Base-by-base conservation (phyloP, 2,888 invertebrate genomes). In the Exephanes ischioxanthus region DNA sequence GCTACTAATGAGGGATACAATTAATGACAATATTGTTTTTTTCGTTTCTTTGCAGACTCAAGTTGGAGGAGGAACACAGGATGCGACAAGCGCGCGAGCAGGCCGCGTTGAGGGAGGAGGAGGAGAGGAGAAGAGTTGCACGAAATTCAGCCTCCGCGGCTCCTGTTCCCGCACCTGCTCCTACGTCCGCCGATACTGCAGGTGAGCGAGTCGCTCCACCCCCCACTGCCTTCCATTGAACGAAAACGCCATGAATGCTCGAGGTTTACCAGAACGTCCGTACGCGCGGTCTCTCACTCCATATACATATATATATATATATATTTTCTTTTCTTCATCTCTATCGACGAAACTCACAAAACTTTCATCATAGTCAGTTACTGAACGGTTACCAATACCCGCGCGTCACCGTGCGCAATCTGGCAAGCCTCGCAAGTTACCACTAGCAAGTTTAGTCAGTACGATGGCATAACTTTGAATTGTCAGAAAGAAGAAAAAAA, bases 31-130 rank as follows among this genome's bases (percentile, higher is more conserved):
- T 14, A 48, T 61, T 45, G 19, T 61, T 73, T 41, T 41, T 37
- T 53, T 48, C 45, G 72, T 77, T 70, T 11, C 53, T 81, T 55
- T 93, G 67, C 90, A 96, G 96, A 90, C 94, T 96, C 90, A 97
- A 97, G 93, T 93, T 97, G 87, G 97, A 96, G 93, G 96, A 97
- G 91, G 96, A 96, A 90, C 96, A 96, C 90, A 94, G 96, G 82
- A 95, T 95, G 84, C 94, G 96, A 79, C 94, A 96, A 89, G 95
- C 94, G 33, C 94, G 95, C 83, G 96, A 96, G 89, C 95, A 95
- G 90, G 95, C 95, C 86, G 93, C 95, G 72, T 94, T 95, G 91
- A 94, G 95, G 82, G 95, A 95, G 90, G 95, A 94, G 86, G 95
- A 95, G 91, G 95, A 95, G 90, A 93, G 93, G 92, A 92, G 93